Evolutionary conservation across 2,888 invertebrate genomes (phyloP).

Genomic region (Brassicogethes aeneus): DNA sequence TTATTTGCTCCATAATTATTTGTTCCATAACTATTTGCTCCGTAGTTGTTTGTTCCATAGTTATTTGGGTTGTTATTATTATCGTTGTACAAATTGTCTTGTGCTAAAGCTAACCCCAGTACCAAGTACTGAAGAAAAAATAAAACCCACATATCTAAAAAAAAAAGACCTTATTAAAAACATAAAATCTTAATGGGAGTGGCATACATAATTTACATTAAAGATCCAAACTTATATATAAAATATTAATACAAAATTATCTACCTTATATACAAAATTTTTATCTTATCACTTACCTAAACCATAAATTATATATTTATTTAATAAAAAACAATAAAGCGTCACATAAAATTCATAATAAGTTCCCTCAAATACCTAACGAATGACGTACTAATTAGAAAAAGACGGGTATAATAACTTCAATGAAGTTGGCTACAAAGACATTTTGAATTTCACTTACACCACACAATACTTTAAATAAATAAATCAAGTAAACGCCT

Average conservation of each 20-base stretch:
- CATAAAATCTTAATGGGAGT: conserved; percentile 12
- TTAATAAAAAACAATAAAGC: background rate
- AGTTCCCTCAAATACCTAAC: too few species aligned
- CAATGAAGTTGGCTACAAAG: background rate
- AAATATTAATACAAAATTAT: background rate
- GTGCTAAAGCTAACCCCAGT: conserved; percentile 13
- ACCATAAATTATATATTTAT: background rate
- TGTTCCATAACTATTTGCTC: background rate
- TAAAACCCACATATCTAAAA: conserved; percentile 18
- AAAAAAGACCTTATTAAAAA: too few species aligned
- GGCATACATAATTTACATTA: conserved; percentile 8
- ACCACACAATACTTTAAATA: too few species aligned
- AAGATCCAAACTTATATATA: background rate
- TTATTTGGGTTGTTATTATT: conserved; percentile 11
- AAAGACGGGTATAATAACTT: background rate
- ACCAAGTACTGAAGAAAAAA: conserved; percentile 13
- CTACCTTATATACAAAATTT: background rate
- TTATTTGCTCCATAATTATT: background rate
- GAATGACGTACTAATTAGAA: too few species aligned
- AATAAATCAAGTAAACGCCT: too few species aligned
- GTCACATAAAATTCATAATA: too few species aligned
- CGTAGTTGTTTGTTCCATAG: conserved; percentile 3
- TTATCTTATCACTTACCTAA: conserved; percentile 10
- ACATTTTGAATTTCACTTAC: too few species aligned
- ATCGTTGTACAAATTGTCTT: conserved; percentile 10